phyloP scores from a whole-genome alignment of 2,797 vertebrate genomes.

The Falco cherrug region DNA sequence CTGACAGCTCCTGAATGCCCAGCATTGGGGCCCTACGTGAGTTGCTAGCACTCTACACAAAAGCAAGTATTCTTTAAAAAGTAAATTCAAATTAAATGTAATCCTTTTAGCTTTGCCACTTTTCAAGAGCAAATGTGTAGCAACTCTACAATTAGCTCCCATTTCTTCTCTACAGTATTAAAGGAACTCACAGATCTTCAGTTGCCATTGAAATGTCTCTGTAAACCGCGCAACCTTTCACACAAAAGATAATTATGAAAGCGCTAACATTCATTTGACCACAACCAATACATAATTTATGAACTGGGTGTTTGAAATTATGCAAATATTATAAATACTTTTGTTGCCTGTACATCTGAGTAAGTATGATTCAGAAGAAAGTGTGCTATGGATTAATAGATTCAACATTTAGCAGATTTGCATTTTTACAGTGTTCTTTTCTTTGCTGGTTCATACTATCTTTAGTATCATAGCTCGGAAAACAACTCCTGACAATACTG shows the following conservation, averaged over 20 bases:
- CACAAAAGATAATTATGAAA: conserved; percentile 78
- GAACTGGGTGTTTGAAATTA: conserved; percentile 77
- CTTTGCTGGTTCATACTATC: conserved; percentile 73
- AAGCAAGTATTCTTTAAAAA: conserved; percentile 60
- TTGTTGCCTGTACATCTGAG: conserved; percentile 75
- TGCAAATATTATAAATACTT: conserved; percentile 78
- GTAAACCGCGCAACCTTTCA: conserved; percentile 75
- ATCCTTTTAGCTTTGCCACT: conserved; percentile 59
- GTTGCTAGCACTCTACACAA: background rate
- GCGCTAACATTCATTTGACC: conserved; percentile 78
- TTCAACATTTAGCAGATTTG: conserved; percentile 75
- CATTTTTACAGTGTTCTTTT: conserved; percentile 75
- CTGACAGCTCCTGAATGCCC: background rate
- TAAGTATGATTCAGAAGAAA: conserved; percentile 78
- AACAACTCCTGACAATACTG: conserved; percentile 75
- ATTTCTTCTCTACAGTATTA: conserved; percentile 71
- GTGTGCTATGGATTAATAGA: conserved; percentile 74
- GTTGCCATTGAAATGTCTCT: conserved; percentile 75
- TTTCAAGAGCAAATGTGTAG: conserved; percentile 63
- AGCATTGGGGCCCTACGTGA: background rate
- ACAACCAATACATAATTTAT: conserved; percentile 82
- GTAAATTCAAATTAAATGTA: conserved; percentile 64
- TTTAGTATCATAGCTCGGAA: conserved; percentile 75
- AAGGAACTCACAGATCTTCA: conserved; percentile 70
- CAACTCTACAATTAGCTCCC: conserved; percentile 67